A percentile compares a stretch with the other conserved stretches of the same genome.
Evolutionary conservation across 2,113 vertebrate species (phyloP).

Genomic region (Polypterus senegalus): DNA sequence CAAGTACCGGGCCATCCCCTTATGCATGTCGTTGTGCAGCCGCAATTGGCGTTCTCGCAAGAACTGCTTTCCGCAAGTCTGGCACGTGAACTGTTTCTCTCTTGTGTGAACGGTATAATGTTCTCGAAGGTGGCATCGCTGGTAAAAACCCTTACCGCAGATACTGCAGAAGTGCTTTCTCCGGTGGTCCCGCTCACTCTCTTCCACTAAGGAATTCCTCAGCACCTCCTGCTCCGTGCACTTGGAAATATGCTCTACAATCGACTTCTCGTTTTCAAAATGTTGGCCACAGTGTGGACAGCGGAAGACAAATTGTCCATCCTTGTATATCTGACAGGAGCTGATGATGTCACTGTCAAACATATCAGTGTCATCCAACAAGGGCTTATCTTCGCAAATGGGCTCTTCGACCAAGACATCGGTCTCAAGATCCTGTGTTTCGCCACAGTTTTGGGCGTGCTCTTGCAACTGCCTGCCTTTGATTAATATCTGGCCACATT

Average conservation of each 20-base stretch:
- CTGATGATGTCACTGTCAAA: constrained; percentile 50
- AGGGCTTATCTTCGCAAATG: constrained; percentile 51
- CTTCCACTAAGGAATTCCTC: constrained; percentile 64
- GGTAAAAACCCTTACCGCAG: constrained; percentile 93
- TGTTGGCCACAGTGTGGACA: constrained; percentile 82
- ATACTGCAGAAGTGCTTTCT: constrained; percentile 94
- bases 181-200: constrained; percentile 75
- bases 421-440: constrained; percentile 71
- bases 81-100: constrained; percentile 95
- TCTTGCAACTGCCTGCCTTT: constrained; percentile 92
- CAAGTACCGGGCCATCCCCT: constrained; percentile 91
- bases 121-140: constrained; percentile 94
- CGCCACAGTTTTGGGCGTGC: constrained; percentile 83
- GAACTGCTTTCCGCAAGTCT: constrained; percentile 95
- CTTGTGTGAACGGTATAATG: constrained; percentile 97
- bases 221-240: constrained; percentile 83
- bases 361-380: constrained; percentile 58
- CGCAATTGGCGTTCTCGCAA: constrained; percentile 87
- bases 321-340: constrained; percentile 54
- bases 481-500: constrained; percentile 88
- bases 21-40: constrained; percentile 97
- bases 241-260: constrained; percentile 75
- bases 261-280: constrained; percentile 76
- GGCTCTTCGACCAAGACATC: constrained; percentile 74
- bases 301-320: constrained; percentile 66